Percentiles rank a stretch among this genome's conserved stretches.
Conservation (phyloP, 2,888 invertebrate genomes). For the Zygogramma bicolorata region DNA sequence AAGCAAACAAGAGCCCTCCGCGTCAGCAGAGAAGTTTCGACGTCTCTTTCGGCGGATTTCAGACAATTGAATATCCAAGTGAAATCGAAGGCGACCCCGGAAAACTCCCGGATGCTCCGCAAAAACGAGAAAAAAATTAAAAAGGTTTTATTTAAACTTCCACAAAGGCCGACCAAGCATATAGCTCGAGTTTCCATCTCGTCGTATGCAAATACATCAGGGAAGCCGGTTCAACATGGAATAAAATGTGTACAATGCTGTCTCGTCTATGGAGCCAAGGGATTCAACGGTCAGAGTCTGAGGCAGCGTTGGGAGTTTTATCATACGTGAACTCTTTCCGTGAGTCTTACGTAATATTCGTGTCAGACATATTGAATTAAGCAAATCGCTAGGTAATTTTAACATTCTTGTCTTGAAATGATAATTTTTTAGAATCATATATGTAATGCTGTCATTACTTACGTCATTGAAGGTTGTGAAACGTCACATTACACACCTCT, state of each 20-base stretch:
- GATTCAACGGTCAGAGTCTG: neutral
- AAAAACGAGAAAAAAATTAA: conserved; percentile 17
- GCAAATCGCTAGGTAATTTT: too few relatives aligned
- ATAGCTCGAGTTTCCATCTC: conserved; percentile 16
- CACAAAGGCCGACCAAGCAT: conserved; percentile 17
- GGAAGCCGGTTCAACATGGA: conserved; percentile 26
- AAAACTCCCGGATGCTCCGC: conserved; percentile 9
- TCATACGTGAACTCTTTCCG: neutral
- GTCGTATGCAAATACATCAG: conserved; percentile 38
- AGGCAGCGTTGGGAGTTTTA: neutral
- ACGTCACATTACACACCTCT: too few relatives aligned
- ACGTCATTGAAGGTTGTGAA: too few relatives aligned
- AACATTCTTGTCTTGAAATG: too few relatives aligned
- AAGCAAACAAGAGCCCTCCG: neutral
- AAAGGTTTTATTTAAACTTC: conserved; percentile 17
- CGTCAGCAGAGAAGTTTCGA: conserved; percentile 1
- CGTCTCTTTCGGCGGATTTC: conserved; percentile 18
- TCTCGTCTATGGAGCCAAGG: neutral
- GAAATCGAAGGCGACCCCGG: conserved; percentile 18
- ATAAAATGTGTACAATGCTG: conserved; percentile 26
- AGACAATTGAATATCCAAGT: conserved; percentile 9
- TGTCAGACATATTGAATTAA: neutral
- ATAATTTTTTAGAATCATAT: too few relatives aligned
- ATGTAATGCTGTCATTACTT: too few relatives aligned
- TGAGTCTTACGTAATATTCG: neutral